Conservation (phyloP, 2,888 invertebrate genomes). For the Phortica okadai region DNA sequence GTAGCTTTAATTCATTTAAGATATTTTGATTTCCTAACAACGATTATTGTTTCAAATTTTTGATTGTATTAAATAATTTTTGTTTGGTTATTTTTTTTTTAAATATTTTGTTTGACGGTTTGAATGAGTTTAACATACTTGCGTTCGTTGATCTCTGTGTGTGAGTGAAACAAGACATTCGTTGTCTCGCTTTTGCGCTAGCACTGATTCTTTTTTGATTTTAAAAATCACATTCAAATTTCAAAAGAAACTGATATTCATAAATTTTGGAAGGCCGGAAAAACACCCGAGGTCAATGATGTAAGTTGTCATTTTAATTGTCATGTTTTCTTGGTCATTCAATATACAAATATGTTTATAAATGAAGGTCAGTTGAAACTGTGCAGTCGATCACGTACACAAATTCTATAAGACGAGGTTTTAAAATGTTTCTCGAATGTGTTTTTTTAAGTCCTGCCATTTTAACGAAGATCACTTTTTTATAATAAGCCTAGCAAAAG, state of each 20-base stretch:
- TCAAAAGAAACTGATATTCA: too few relatives aligned
- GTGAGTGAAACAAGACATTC: too few relatives aligned
- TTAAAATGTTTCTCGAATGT: too few relatives aligned
- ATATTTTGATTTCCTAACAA: too few relatives aligned
- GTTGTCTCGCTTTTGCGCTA: not conserved
- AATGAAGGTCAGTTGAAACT: not conserved
- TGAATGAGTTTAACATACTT: slow-evolving; percentile 56
- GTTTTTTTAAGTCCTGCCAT: too few relatives aligned
- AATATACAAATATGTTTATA: not conserved
- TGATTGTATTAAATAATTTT: not conserved
- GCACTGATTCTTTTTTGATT: not conserved
- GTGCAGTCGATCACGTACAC: not conserved
- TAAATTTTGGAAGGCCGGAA: slow-evolving; percentile 39
- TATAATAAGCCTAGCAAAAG: too few relatives aligned
- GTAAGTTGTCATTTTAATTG: not conserved
- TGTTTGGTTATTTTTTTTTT: not conserved
- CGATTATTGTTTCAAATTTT: not conserved
- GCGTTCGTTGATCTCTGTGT: slow-evolving; percentile 62
- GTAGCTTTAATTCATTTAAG: too few relatives aligned
- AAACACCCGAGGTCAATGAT: slow-evolving; percentile 49
- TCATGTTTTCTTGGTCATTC: not conserved
- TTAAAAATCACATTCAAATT: too few relatives aligned
- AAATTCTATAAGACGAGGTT: not conserved
- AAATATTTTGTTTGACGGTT: slow-evolving; percentile 42
- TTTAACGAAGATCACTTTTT: too few relatives aligned